These are phyloP conservation scores for Choreutis nemorana DNA, from an alignment of 2,888 invertebrate species.

Conservation along the genomic window DNA sequence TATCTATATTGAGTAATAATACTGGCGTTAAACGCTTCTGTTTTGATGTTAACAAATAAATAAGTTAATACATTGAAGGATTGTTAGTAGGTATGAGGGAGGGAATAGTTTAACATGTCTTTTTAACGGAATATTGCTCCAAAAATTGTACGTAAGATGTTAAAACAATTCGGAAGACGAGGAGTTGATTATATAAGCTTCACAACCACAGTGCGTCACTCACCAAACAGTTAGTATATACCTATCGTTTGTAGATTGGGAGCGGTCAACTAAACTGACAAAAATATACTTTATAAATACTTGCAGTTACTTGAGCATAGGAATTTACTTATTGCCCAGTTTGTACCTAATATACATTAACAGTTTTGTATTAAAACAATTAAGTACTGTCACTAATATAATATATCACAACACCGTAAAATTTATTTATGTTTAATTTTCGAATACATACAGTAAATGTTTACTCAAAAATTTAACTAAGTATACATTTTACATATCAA, in stretches of 20 bases:
- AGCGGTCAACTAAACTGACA: conserved; percentile 19
- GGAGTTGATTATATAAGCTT: conserved; percentile 33
- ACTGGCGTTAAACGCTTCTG: conserved; percentile 31
- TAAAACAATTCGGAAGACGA: conserved; percentile 45
- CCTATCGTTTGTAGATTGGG: conserved; percentile 15
- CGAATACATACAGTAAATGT: conserved; percentile 21
- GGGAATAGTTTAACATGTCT: conserved; percentile 49
- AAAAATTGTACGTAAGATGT: conserved; percentile 30
- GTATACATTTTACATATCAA: conserved; percentile 26
- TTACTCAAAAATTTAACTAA: conserved; percentile 37
- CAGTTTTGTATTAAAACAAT: conserved; percentile 31
- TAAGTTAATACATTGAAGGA: conserved; percentile 25
- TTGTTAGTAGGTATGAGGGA: conserved; percentile 30
- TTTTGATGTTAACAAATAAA: conserved; percentile 16
- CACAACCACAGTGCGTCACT: conserved; percentile 61
- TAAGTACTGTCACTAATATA: background rate
- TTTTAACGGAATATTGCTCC: conserved; percentile 59
- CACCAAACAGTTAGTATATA: conserved; percentile 22
- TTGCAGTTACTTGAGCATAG: conserved; percentile 38
- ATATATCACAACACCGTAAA: conserved; percentile 31
- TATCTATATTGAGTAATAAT: conserved; percentile 25
- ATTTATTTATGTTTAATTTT: conserved; percentile 25
- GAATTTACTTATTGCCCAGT: conserved; percentile 40
- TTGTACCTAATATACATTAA: conserved; percentile 35
- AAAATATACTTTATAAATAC: conserved; percentile 8